Base-by-base conservation (phyloP, 2,113 vertebrate genomes). In the Nematolebias whitei region DNA sequence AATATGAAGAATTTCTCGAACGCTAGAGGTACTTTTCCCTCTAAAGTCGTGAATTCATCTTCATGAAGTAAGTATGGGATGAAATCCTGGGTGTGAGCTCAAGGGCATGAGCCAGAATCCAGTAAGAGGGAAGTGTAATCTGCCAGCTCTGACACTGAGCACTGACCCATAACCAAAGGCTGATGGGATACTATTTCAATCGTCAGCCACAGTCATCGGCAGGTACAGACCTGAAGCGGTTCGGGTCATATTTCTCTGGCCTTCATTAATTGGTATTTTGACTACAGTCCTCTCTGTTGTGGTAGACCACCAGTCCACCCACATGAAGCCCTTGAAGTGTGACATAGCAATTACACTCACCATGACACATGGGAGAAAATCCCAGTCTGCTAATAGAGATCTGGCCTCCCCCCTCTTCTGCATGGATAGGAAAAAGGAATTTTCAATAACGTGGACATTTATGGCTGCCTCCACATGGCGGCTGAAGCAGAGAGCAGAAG, bases 221-320 rank as follows among this genome's bases (percentile, higher is more conserved):
- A 81, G 81, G 83, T 83, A 80, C 48, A 52, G 79, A 85, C 87
- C 82, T 83, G 78, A 64, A 79, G 76, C 80, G 5, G 71, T 61
- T 70, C 76, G 79, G 86, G 90, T 86, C 89, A 84, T 80, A 84
- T 88, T 86, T 83, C 84, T 76, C 74, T 86, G 84, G 81, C 85
- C 86, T 87, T 77, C 82, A 87, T 90, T 92, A 89, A 92, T 90
- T 90, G 85, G 87, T 87, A 89, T 89, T 91, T 89, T 91, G 90
- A 91, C 87, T 88, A 87, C 68, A 82, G 82, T 83, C 79, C 75
- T 80, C 77, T 83, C 81, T 89, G 88, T 80, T 85, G 79, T 80
- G 86, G 81, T 78, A 50, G 84, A 76, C 86, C 78, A 83, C 79
- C 87, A 65, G 67, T 85, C 75, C 85, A 70, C 80, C 84, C 85